These are phyloP conservation scores for Ophion obscuratus DNA, from an alignment of 2,888 invertebrate genomes.

Conservation along the genomic window DNA sequence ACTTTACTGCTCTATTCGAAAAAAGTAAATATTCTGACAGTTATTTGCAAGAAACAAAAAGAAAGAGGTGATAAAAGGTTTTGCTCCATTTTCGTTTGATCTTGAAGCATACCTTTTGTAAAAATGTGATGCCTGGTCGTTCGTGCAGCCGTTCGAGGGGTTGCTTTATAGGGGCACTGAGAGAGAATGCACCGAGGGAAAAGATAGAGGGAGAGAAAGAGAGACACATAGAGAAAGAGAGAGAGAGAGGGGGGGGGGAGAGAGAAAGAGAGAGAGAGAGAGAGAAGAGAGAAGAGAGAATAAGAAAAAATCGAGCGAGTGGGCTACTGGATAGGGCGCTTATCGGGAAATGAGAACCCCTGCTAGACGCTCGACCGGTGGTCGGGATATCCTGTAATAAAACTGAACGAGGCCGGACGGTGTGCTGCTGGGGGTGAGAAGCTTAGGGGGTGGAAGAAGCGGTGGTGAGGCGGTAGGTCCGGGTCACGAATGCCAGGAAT, in stretches of 20 bases:
- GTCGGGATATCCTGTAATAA: slow-evolving; percentile 76
- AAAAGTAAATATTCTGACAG: neutral
- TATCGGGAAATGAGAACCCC: slow-evolving; percentile 72
- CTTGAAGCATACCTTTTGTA: slow-evolving; percentile 7
- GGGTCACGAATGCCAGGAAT: slow-evolving; percentile 49
- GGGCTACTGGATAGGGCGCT: slow-evolving; percentile 61
- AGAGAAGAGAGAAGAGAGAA: slow-evolving; percentile 13
- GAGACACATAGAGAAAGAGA: slow-evolving; percentile 26
- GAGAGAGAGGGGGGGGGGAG: slow-evolving; percentile 14
- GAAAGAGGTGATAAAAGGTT: slow-evolving; percentile 5
- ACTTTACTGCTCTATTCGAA: neutral
- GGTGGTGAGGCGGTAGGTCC: slow-evolving; percentile 48
- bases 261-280: neutral
- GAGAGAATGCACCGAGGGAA: slow-evolving; percentile 10
- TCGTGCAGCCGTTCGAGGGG: slow-evolving; percentile 20
- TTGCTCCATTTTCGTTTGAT: slow-evolving; percentile 26
- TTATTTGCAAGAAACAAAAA: slow-evolving; percentile 8
- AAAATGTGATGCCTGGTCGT: slow-evolving; percentile 28
- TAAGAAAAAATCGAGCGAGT: slow-evolving; percentile 35
- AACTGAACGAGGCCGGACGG: slow-evolving; percentile 73
- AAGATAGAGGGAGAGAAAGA: slow-evolving; percentile 6
- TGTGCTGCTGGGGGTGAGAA: slow-evolving; percentile 44
- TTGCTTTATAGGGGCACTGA: slow-evolving; percentile 26
- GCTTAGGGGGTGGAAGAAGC: slow-evolving; percentile 32
- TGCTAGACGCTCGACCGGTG: slow-evolving; percentile 67